These are phyloP conservation scores for Tamandua tetradactyla DNA, from an alignment of 2,797 vertebrate species.

Conservation along the genomic window DNA sequence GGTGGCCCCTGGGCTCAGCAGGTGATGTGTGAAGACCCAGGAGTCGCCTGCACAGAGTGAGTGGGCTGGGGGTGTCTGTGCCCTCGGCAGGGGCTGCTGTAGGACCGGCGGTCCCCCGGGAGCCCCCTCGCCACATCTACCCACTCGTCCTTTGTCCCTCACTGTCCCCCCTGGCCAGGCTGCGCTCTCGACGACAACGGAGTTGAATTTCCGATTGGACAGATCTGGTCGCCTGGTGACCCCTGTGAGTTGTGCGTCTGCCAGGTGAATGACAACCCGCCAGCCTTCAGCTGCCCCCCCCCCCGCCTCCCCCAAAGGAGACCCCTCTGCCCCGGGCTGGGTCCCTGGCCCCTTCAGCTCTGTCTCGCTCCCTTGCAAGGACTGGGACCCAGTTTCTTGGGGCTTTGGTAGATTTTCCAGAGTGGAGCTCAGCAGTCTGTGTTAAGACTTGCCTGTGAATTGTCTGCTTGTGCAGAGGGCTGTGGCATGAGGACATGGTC, in stretches of 20 bases:
- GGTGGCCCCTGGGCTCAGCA: background rate
- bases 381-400: background rate
- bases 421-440: background rate
- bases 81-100: background rate
- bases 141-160: background rate
- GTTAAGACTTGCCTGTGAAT: background rate
- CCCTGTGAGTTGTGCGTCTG: constrained; percentile 91
- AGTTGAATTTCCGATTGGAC: constrained; percentile 87
- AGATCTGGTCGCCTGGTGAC: constrained; percentile 91
- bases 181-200: constrained; percentile 89
- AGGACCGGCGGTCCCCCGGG: accelerated
- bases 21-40: background rate
- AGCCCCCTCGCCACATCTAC: background rate
- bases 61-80: background rate
- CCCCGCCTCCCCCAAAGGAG: background rate
- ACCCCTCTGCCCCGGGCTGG: background rate
- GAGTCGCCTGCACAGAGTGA: accelerated
- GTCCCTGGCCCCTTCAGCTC: background rate
- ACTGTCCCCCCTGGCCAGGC: constrained; percentile 75
- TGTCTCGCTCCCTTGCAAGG: background rate
- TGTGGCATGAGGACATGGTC: background rate
- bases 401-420: background rate
- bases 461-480: background rate
- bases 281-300: constrained; percentile 77
- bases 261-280: constrained; percentile 89